A percentile compares a stretch with the other conserved stretches of the same genome.
These are phyloP conservation scores for Dendrolimus punctatus DNA, from an alignment of 1,140 invertebrate genomes.

Conservation along the genomic window DNA sequence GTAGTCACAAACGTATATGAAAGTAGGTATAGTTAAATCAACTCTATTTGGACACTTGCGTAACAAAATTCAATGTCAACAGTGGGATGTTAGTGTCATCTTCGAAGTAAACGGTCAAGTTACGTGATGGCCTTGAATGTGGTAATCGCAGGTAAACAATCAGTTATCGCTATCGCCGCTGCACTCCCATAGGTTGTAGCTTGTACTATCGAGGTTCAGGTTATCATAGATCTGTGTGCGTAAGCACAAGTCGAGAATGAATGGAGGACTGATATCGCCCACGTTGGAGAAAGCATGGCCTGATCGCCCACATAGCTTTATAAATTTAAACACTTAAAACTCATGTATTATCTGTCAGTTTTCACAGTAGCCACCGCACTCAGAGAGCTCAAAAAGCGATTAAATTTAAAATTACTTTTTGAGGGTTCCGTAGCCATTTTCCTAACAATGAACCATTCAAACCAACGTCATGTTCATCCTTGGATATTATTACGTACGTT, in stretches of 20 bases:
- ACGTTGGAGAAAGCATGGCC: slow-evolving; percentile 41
- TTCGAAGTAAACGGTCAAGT: slow-evolving; percentile 19
- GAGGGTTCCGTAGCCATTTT: too few species aligned
- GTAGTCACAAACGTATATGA: slow-evolving; percentile 18
- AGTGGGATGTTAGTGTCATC: slow-evolving; percentile 20
- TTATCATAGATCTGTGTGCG: slow-evolving; percentile 12
- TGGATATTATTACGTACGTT: too few species aligned
- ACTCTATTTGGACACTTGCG: slow-evolving; percentile 42
- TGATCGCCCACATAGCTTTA: slow-evolving; percentile 13
- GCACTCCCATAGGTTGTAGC: slow-evolving; percentile 41
- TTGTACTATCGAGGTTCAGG: slow-evolving; percentile 29
- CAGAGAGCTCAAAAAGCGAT: too few species aligned
- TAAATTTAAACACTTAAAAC: too few species aligned
- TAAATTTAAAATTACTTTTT: too few species aligned
- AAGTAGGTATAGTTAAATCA: slow-evolving; percentile 9
- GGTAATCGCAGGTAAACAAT: slow-evolving; percentile 63
- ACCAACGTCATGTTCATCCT: too few species aligned
- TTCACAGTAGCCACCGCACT: too few species aligned
- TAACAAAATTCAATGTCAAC: slow-evolving; percentile 68
- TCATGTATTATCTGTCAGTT: too few species aligned
- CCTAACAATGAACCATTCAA: too few species aligned
- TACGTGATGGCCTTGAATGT: slow-evolving; percentile 50
- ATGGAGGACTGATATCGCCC: slow-evolving; percentile 38
- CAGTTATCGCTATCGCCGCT: slow-evolving; percentile 35
- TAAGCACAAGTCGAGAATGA: slow-evolving; percentile 42